phyloP scores from a whole-genome alignment of 2,797 vertebrate genomes.

The Ptychobarbus kaznakovi region DNA sequence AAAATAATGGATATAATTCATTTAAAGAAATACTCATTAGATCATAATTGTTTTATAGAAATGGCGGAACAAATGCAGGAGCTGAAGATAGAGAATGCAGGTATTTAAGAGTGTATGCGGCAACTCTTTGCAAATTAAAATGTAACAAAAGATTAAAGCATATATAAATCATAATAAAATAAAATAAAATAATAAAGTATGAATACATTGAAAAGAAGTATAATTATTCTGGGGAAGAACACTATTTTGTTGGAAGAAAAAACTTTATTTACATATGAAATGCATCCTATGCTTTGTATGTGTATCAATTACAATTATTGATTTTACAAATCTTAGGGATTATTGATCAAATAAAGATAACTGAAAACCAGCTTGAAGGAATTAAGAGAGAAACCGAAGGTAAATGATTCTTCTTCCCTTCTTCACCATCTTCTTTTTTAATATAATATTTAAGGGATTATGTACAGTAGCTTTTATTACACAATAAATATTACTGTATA shows the following conservation, averaged over 20 bases:
- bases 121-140: background rate
- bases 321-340: background rate
- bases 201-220: no score
- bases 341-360: background rate
- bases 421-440: background rate
- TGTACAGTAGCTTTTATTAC: background rate
- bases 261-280: background rate
- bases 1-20: background rate
- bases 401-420: background rate
- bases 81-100: conserved; percentile 18
- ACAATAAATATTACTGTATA: background rate
- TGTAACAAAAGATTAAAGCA: background rate
- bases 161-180: background rate
- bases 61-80: conserved; percentile 13
- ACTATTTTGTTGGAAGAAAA: background rate
- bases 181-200: background rate
- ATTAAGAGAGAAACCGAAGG: background rate
- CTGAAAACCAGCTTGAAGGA: background rate
- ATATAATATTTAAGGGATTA: background rate
- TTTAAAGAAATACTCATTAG: background rate
- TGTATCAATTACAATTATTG: background rate
- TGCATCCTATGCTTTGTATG: background rate
- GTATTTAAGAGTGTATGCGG: background rate
- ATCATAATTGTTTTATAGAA: background rate
- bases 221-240: background rate